Percentiles rank a stretch among this genome's conserved stretches.
Evolutionary conservation across 2,797 vertebrate species (phyloP).

Genomic region (Falco cherrug): DNA sequence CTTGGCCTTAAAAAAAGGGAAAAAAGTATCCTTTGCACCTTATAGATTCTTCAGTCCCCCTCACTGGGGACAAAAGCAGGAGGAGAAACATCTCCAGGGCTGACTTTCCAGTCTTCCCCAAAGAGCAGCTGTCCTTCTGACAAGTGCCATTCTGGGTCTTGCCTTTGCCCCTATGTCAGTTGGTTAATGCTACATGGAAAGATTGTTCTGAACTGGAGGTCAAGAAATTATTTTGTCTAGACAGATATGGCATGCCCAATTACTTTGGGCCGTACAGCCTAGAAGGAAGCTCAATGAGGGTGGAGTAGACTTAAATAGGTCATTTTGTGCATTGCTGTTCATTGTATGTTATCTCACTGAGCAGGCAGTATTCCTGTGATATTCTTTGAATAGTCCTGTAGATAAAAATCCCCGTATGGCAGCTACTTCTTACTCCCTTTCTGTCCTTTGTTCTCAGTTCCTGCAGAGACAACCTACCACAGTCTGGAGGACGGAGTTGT

Average conservation of each 20-base stretch:
- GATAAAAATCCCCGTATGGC: background rate
- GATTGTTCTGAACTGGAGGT: background rate
- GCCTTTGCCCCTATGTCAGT: background rate
- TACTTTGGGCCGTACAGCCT: background rate
- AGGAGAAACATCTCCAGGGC: background rate
- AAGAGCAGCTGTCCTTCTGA: background rate
- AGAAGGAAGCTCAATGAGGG: conserved; percentile 6
- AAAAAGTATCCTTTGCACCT: background rate
- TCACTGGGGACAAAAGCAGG: background rate
- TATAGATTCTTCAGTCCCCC: background rate
- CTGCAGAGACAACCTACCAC: conserved; percentile 90
- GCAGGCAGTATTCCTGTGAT: conserved; percentile 23
- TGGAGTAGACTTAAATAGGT: conserved; percentile 45
- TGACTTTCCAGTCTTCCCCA: background rate
- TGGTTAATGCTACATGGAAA: background rate
- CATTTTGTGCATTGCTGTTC: background rate
- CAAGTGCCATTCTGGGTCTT: background rate
- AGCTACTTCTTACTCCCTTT: conserved; percentile 22
- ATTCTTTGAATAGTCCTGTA: conserved; percentile 21
- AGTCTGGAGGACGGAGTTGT: conserved; percentile 91
- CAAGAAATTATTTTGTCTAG: background rate
- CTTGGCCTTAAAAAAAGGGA: background rate
- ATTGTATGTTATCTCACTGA: conserved; percentile 52
- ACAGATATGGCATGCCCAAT: conserved; percentile 2
- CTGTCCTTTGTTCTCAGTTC: conserved; percentile 64